Base-by-base conservation (phyloP, 2,888 invertebrate species). In the Caenorhabditis panamensis region DNA sequence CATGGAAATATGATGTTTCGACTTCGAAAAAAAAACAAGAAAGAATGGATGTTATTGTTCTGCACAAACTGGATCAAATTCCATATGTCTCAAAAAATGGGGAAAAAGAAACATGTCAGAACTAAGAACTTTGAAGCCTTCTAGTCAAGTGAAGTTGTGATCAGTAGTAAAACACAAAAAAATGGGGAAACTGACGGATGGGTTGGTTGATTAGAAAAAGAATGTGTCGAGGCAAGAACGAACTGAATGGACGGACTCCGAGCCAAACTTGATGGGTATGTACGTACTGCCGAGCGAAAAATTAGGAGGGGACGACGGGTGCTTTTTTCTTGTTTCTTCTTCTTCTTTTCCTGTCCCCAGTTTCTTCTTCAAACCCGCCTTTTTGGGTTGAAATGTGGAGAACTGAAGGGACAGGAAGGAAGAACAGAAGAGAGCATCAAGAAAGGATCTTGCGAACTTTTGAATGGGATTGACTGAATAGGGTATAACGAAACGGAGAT, bases 261-360 rank as follows among this genome's bases (percentile, higher is more conserved):
- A 47, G 18, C n/a, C 49, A 59, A 51, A 73, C 49, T 73, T 73
- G 47, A 64, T 72, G 64, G 36, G 26, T 31, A 72, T 63, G 72
- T 64, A n/a, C n/a, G n/a, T n/a, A 73, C 73, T 59, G 59, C 64
- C 51, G 49, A 66, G 64, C 49, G 63, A 73, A 73, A 73, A 73
- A 73, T 66, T 73, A 73, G 73, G 58, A 51, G 36, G 56, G 51
- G 37, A 58, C 37, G 51, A 56, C 47, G 64, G 41, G 59, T 51
- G 37, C 56, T 73, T 64, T 41, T 47, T 56, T 31, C 24, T 56
- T 44, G n/a, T 24, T 36, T 59, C 51, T 18, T 51, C 59, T 47
- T 54, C 49, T 58, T 51, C 54, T 44, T 37, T 62, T 71, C 71
- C 53, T 63, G 18, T 54, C 54, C 53, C 54, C 41, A n/a, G 26